These are phyloP conservation scores for Colletes gigas DNA, from an alignment of 1,140 invertebrate genomes.

Conservation along the genomic window DNA sequence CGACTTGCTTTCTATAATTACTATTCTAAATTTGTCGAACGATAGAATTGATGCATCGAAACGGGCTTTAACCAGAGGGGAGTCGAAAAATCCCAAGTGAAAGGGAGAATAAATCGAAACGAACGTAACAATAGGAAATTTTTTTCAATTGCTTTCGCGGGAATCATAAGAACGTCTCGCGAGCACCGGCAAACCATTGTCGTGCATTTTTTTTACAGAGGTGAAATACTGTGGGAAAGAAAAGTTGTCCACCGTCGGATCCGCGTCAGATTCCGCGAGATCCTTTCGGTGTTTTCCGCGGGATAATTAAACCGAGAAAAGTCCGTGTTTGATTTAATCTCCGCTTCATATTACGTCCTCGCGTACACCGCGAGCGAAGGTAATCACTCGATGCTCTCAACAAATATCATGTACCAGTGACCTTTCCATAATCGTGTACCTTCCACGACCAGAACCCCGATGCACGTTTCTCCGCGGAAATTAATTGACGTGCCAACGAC, in stretches of 20 bases:
- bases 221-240: background rate
- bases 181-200: too few relatives aligned
- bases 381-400: slow-evolving; percentile 42
- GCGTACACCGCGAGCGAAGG: background rate
- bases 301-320: slow-evolving; percentile 7
- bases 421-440: slow-evolving; percentile 41
- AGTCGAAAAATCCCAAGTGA: background rate
- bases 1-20: slow-evolving; percentile 2
- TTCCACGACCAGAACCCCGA: slow-evolving; percentile 11
- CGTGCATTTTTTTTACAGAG: too few relatives aligned
- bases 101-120: background rate
- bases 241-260: background rate
- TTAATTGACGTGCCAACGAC: slow-evolving; percentile 45
- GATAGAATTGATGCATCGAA: background rate
- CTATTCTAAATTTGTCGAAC: background rate
- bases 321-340: slow-evolving; percentile 23
- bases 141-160: background rate
- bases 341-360: slow-evolving; percentile 14
- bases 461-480: slow-evolving; percentile 17
- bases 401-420: slow-evolving; percentile 49
- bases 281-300: background rate
- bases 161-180: too few relatives aligned
- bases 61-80: background rate
- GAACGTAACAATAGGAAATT: background rate
- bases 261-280: background rate